Conservation (phyloP, 2,888 invertebrate species). For the Bhutanitis thaidina region DNA sequence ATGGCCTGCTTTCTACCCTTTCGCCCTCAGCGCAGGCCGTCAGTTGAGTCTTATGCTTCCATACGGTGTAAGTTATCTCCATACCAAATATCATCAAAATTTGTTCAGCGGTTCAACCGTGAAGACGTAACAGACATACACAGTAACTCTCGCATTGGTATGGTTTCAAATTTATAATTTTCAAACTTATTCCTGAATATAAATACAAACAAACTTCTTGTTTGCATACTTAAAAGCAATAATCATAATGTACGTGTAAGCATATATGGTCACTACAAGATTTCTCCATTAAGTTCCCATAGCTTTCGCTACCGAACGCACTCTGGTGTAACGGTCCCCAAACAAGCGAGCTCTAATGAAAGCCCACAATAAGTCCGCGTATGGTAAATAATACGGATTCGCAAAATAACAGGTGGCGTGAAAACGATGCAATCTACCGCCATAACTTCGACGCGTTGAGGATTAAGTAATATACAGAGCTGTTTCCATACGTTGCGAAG, state of each 20-base stretch:
- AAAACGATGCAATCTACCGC: constrained; percentile 49
- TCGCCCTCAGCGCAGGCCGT: too few species aligned
- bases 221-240: neutral
- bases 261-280: constrained; percentile 20
- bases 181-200: too few species aligned
- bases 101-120: too few species aligned
- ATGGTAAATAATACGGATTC: constrained; percentile 59
- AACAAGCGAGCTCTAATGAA: constrained; percentile 32
- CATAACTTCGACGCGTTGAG: constrained; percentile 43
- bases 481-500: neutral
- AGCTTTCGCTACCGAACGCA: constrained; percentile 40
- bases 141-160: too few species aligned
- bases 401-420: constrained; percentile 60
- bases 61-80: too few species aligned
- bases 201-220: too few species aligned
- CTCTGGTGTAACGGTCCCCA: constrained; percentile 36
- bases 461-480: constrained; percentile 21
- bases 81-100: too few species aligned
- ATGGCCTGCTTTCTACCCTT: too few species aligned
- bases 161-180: too few species aligned
- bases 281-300: constrained; percentile 46
- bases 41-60: too few species aligned
- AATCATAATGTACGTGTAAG: constrained; percentile 2
- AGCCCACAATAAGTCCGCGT: constrained; percentile 28
- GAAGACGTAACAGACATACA: too few species aligned